Evolutionary conservation across 2,888 invertebrate genomes (phyloP).

Genomic region (Biston stratarius): DNA sequence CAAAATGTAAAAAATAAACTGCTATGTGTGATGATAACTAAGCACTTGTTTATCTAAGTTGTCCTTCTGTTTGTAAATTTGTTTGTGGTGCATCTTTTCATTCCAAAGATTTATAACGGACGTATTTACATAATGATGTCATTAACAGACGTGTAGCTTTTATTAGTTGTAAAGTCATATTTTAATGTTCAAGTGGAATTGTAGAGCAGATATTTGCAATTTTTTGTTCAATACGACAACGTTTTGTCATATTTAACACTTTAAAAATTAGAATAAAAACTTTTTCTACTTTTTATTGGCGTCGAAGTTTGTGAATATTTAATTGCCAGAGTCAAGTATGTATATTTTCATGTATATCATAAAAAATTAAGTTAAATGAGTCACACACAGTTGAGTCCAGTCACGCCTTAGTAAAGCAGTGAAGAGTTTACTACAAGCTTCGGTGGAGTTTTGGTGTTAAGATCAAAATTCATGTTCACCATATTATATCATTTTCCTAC

Average conservation of each 20-base stretch:
- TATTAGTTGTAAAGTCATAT: slow-evolving; percentile 8
- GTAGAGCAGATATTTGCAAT: background rate
- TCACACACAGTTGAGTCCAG: too few species aligned
- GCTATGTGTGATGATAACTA: background rate
- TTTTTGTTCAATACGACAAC: background rate
- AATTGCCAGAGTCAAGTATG: too few species aligned
- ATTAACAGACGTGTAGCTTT: slow-evolving; percentile 12
- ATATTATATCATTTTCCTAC: too few species aligned
- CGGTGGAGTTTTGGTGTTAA: too few species aligned
- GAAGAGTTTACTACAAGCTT: too few species aligned
- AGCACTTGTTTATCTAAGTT: background rate
- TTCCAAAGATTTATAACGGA: slow-evolving; percentile 30
- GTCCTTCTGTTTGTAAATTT: background rate
- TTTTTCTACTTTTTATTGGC: too few species aligned
- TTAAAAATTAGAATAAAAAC: too few species aligned
- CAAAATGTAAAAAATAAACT: background rate
- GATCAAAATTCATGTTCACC: too few species aligned
- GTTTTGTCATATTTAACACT: background rate
- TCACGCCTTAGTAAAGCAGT: too few species aligned
- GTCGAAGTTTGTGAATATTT: too few species aligned
- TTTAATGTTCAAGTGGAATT: background rate
- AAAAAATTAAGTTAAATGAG: too few species aligned
- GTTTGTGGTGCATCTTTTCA: background rate
- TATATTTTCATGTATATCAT: too few species aligned
- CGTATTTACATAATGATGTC: slow-evolving; percentile 33